Evolutionary conservation across 2,888 invertebrate genomes (phyloP).

Genomic region (Pollenia angustigena): DNA sequence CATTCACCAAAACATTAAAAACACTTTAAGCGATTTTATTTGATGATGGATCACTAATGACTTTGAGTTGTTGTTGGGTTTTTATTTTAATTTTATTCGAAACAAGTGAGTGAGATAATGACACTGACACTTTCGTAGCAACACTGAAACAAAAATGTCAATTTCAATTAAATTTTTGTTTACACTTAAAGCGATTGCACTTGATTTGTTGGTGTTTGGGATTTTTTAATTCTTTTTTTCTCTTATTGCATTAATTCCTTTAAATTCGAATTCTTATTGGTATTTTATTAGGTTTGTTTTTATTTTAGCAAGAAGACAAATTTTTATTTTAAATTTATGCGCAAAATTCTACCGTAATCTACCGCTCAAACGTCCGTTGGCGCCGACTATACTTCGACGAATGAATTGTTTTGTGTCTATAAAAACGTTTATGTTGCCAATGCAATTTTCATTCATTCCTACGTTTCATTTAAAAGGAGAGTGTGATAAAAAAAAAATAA

Average conservation of each 20-base stretch:
- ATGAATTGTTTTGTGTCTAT: slow-evolving; percentile 71
- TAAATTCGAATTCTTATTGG: slow-evolving; percentile 59
- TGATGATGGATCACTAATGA: slow-evolving; percentile 67
- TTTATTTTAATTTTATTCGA: slow-evolving; percentile 7
- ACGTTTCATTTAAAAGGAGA: slow-evolving; percentile 57
- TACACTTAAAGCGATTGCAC: slow-evolving; percentile 37
- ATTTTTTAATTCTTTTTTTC: background rate
- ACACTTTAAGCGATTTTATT: slow-evolving; percentile 54
- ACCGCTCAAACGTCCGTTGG: slow-evolving; percentile 79
- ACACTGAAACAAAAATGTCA: slow-evolving; percentile 48
- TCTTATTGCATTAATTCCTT: slow-evolving; percentile 35
- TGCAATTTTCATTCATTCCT: slow-evolving; percentile 70
- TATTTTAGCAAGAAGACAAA: slow-evolving; percentile 33
- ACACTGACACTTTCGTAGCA: slow-evolving; percentile 62
- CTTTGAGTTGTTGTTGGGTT: slow-evolving; percentile 50
- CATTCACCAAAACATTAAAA: slow-evolving; percentile 10
- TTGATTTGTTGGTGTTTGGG: slow-evolving; percentile 26
- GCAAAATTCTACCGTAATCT: slow-evolving; percentile 43
- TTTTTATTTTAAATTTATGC: slow-evolving; percentile 16
- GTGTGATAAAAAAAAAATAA: slow-evolving; percentile 39
- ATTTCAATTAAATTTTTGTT: slow-evolving; percentile 42
- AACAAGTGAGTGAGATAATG: slow-evolving; percentile 59
- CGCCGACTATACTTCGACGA: slow-evolving; percentile 80
- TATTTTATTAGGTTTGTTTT: slow-evolving; percentile 23
- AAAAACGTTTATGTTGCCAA: slow-evolving; percentile 71